These are phyloP conservation scores for Diuraphis noxia DNA, from an alignment of 1,140 invertebrate genomes.

Conservation along the genomic window DNA sequence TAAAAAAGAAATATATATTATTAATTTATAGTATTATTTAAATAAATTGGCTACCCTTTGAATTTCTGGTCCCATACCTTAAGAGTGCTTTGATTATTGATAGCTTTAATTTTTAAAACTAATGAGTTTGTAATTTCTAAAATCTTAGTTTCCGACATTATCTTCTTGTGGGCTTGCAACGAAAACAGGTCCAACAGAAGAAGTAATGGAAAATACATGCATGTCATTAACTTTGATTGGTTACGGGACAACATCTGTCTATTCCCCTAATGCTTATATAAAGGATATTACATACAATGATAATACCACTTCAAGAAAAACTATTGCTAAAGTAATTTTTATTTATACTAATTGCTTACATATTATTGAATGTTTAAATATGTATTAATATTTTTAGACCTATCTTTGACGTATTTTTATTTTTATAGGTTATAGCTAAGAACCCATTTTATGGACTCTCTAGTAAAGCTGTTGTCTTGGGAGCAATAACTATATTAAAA, in stretches of 20 bases:
- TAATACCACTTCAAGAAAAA: not conserved
- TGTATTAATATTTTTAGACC: not conserved
- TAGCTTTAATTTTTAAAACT: not conserved
- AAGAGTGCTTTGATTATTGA: not conserved
- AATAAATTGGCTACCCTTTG: not conserved
- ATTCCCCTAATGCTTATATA: not conserved
- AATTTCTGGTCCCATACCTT: not conserved
- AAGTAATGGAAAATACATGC: not conserved
- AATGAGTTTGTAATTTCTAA: not conserved
- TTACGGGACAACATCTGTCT: not conserved
- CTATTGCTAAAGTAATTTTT: constrained; percentile 2
- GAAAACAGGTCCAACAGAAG: not conserved
- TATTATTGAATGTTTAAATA: not conserved
- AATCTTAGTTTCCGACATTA: not conserved
- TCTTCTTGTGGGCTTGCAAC: not conserved
- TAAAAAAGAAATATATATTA: no score
- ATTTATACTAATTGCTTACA: not conserved
- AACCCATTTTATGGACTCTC: constrained; percentile 87
- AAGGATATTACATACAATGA: not conserved
- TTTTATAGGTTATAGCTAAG: constrained; percentile 62
- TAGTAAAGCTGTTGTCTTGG: constrained; percentile 70
- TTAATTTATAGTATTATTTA: not conserved
- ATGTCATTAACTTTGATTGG: constrained; percentile 36
- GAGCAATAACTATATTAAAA: constrained; percentile 75
- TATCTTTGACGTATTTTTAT: not conserved